Base-by-base conservation (phyloP, 2,113 vertebrate species). In the Dunckerocampus dactyliophorus region DNA sequence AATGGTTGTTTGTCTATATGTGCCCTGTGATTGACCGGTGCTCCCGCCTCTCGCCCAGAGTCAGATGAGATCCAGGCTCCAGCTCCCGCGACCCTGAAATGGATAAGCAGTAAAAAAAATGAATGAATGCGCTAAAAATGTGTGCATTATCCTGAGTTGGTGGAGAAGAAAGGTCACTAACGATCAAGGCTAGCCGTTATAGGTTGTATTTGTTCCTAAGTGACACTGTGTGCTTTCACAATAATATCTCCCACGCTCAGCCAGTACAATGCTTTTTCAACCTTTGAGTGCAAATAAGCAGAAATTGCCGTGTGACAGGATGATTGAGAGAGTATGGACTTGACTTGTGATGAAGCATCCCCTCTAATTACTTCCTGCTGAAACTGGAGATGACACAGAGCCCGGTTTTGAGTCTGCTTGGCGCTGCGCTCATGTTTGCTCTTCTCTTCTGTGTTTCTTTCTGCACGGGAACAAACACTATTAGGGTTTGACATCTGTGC, bases 321-420 rank as follows among this genome's bases (percentile, higher is more conserved):
- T 86, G 81, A 83, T 80, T 67, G 78, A 82, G 84, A 65, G 73
- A 72, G 69, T 71, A 54, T 58, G 59, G 71, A 69, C 75, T 76
- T 78, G 80, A 87, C 81, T 83, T 75, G 68, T 74, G 82, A 87
- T 86, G 86, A 86, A 72, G 79, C 62, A 67, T 62, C 46, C 57
- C 57, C 74, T 83, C 77, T 87, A 83, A 89, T 87, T 86, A 86
- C 84, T 82, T 87, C 76, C 72, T 82, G 63, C 67, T 75, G 73
- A 82, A 79, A 82, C 77, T 72, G 74, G 72, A 83, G 69, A 79
- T 60, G 69, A 78, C 75, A 61, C 60, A 39, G 59, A 67, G 42
- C 60, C 51, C 55, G 64, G 63, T 43, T 43, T 63, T 61, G 49
- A 63, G 62, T 71, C 59, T 68, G 51, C 24, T 69, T 50, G 20